Percentiles rank a stretch among this genome's conserved stretches.
These are phyloP conservation scores for Asbolus verrucosus DNA, from an alignment of 1,140 invertebrate species.

Conservation along the genomic window DNA sequence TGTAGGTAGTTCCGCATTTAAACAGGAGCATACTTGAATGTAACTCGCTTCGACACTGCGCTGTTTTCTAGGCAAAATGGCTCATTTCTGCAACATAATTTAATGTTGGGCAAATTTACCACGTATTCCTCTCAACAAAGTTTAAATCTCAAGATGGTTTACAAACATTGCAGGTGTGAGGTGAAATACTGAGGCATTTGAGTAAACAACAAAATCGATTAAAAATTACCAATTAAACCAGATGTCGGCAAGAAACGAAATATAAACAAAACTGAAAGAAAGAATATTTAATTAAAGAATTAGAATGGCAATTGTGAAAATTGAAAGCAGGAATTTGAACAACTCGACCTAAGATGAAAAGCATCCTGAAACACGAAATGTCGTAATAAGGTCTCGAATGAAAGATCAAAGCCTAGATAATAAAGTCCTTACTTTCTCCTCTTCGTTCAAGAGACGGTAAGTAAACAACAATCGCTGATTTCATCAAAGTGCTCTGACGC, in stretches of 20 bases:
- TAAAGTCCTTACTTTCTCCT: slow-evolving; percentile 40
- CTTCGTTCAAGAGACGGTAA: slow-evolving; percentile 18
- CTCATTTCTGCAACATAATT: too few relatives aligned
- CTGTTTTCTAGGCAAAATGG: too few relatives aligned
- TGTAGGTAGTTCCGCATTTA: too few relatives aligned
- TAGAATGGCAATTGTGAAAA: slow-evolving; percentile 2
- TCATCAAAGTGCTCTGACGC: slow-evolving; percentile 23
- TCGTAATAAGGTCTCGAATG: slow-evolving; percentile 28
- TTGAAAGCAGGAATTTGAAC: slow-evolving; percentile 11
- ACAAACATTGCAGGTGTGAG: too few relatives aligned
- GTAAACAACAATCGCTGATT: slow-evolving; percentile 33
- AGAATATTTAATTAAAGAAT: slow-evolving; percentile 36
- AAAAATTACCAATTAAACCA: too few relatives aligned
- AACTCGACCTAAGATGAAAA: slow-evolving; percentile 37
- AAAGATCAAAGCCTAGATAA: slow-evolving; percentile 41
- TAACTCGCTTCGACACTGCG: too few relatives aligned
- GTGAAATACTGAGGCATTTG: too few relatives aligned
- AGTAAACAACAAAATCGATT: too few relatives aligned
- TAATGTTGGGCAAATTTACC: too few relatives aligned
- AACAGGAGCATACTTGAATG: too few relatives aligned
- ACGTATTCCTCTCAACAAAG: too few relatives aligned
- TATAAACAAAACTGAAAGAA: slow-evolving; percentile 2
- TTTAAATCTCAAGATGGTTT: too few relatives aligned
- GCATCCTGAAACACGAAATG: slow-evolving; percentile 23
- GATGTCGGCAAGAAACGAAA: not conserved